Base-by-base conservation (phyloP, 2,888 invertebrate species). In the Formica aserva region DNA sequence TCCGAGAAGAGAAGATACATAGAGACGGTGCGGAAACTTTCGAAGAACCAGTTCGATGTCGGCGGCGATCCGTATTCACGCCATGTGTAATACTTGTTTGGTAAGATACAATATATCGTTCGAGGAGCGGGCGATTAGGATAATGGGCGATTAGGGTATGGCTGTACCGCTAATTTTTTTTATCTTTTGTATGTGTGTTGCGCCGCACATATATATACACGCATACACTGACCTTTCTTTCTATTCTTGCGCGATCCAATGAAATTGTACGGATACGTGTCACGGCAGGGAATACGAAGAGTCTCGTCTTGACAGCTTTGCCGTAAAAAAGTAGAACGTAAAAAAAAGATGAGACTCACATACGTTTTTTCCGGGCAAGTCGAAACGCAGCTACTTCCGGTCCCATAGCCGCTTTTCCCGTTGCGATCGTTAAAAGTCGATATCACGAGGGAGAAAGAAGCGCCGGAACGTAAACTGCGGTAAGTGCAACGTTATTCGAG, bases 401-500 rank as follows among this genome's bases (percentile, higher is more conserved):
- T 63, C 82, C 63, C 52, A 55, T 65, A 69, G 85, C 74, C 84
- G 83, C 26, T 80, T 82, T 86, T 83, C 62, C 69, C 66, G 72
- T 84, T 82, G 22, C 66, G 85, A 84, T 75, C 83, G 89, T 91
- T 89, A 86, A 91, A 89, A 84, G 86, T 89, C 87, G 86, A 71
- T 87, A 90, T 88, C 84, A 76, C 88, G 83, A 45, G 81, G 52
- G 52, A 55, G 76, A 75, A 78, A 81, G 84, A 82, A 81, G 81
- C 84, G 83, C 32, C 62, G 22, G 84, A 80, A 87, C 87, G 88
- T 89, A 86, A 89, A 90, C 66, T 78, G 18, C 66, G 78, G 76
- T 82, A 82, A 87, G 86, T 82, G 87, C 87, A 74, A 87, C 85
- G 84, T 74, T 82, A 86, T 82, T 87, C 85, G 85, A 91, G 86